These are phyloP conservation scores for Shargacucullia verbasci DNA, from an alignment of 2,888 invertebrate species.

Conservation along the genomic window DNA sequence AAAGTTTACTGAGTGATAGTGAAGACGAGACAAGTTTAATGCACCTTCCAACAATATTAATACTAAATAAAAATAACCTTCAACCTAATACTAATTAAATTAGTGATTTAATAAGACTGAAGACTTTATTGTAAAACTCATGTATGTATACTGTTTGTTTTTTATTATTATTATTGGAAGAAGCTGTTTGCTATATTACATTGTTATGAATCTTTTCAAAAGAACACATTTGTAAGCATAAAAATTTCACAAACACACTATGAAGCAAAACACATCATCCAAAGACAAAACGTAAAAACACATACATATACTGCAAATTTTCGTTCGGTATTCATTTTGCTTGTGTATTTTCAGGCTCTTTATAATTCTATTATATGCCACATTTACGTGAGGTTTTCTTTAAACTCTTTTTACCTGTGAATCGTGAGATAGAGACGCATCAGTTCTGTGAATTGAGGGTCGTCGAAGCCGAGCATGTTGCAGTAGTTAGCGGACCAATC, in stretches of 20 bases:
- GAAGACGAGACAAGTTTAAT: neutral
- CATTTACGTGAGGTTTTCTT: neutral
- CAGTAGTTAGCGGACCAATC: slow-evolving; percentile 98
- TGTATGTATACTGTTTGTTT: neutral
- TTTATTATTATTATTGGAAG: neutral
- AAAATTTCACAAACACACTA: slow-evolving; percentile 19
- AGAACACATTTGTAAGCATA: slow-evolving; percentile 6
- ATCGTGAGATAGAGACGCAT: slow-evolving; percentile 98
- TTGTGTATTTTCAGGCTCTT: slow-evolving; percentile 1
- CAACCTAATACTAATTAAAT: too few species aligned
- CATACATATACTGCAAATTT: slow-evolving; percentile 35
- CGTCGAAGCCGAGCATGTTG: slow-evolving; percentile 96
- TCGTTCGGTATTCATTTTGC: slow-evolving; percentile 31
- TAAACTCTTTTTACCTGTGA: slow-evolving; percentile 88
- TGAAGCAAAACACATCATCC: slow-evolving; percentile 1
- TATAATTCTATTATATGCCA: too few species aligned
- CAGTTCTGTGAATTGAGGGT: slow-evolving; percentile 95
- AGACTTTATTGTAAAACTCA: neutral
- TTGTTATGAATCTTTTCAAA: slow-evolving; percentile 11
- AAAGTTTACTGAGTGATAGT: neutral
- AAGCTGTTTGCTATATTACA: slow-evolving; percentile 5
- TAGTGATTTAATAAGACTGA: neutral
- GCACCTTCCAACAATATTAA: slow-evolving; percentile 1
- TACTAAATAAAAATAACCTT: neutral
- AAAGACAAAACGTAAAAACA: slow-evolving; percentile 13